Evolutionary conservation across 2,888 invertebrate genomes (phyloP), one percentile per base, ranked within the genome.

Genomic region (Apomyelois bistriatella): DNA sequence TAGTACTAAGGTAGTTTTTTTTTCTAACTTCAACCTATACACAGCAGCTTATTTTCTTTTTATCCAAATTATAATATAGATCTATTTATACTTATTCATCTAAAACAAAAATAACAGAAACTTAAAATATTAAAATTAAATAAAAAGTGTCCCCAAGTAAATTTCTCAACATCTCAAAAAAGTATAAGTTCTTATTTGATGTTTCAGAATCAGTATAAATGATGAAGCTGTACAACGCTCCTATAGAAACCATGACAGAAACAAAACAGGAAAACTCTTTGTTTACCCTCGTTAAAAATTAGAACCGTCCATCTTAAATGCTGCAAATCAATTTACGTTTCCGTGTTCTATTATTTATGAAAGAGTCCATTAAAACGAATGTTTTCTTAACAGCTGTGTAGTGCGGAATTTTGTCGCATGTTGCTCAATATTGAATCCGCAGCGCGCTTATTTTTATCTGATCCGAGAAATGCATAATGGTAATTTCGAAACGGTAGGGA

Each of bases 401-500:
- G 47, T 52, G 53, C 47, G 53, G 43, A 55, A 56, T 47, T 22
- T 40, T 15, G 40, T 41, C 16, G 15, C 12, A 17, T 2, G 49
- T 61, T 59, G 51, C 57, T 53, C 53, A 55, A 60, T 56, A 58
- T 52, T 16, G 54, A 59, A 63, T 62, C 58, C 54, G 54, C 58
- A 50, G 51, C 58, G 48, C 58, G 62, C 58, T 55, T 65, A 65
- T 64, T 70, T 71, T 63, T 66, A 68, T 59, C 61, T 53, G 57
- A 59, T 58, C 47, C 60, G 57, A 61, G 65, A 65, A 65, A 68
- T 69, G 65, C 61, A 66, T 68, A 50, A 57, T 62, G 22, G 59
- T 52, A 54, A 66, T 69, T 68, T 70, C 69, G 74, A 69, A 74
- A 76, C 69, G 68, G 69, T 71, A 76, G 79, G 66, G 79, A 78